phyloP scores from a whole-genome alignment of 1,140 invertebrate species.

The Meloidogyne chitwoodi region DNA sequence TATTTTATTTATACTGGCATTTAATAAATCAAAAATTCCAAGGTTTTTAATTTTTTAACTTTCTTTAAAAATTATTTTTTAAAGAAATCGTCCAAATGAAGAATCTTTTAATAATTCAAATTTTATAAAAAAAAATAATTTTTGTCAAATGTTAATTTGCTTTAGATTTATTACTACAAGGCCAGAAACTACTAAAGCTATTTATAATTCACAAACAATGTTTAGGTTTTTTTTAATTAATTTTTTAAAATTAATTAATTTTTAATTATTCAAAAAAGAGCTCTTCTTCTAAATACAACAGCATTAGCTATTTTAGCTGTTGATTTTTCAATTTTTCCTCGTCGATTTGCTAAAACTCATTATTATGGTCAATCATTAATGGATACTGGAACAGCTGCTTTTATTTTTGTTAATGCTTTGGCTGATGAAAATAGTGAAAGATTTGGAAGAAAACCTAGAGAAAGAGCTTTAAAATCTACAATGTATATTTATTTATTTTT shows the following conservation, averaged over 20 bases:
- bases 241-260: background rate
- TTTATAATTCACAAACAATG: conserved; percentile 8
- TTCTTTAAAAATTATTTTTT: background rate
- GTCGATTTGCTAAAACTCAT: conserved; percentile 79
- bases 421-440: conserved; percentile 1
- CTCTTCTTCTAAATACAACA: conserved; percentile 70
- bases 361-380: conserved; percentile 81
- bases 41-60: background rate
- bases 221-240: conserved; percentile 3
- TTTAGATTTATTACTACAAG: background rate
- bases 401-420: conserved; percentile 70
- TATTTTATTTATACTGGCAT: background rate
- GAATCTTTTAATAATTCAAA: background rate
- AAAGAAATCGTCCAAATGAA: background rate
- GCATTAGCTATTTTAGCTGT: conserved; percentile 81
- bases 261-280: conserved; percentile 18
- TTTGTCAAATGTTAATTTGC: background rate
- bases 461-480: conserved; percentile 4
- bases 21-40: background rate
- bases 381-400: conserved; percentile 87
- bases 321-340: conserved; percentile 81
- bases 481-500: background rate
- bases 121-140: background rate
- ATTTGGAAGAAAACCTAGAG: background rate
- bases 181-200: background rate